Evolutionary conservation across 1,140 invertebrate species (phyloP), one percentile per base, ranked within the genome.

Genomic region (Diploscapter pachys): DNA sequence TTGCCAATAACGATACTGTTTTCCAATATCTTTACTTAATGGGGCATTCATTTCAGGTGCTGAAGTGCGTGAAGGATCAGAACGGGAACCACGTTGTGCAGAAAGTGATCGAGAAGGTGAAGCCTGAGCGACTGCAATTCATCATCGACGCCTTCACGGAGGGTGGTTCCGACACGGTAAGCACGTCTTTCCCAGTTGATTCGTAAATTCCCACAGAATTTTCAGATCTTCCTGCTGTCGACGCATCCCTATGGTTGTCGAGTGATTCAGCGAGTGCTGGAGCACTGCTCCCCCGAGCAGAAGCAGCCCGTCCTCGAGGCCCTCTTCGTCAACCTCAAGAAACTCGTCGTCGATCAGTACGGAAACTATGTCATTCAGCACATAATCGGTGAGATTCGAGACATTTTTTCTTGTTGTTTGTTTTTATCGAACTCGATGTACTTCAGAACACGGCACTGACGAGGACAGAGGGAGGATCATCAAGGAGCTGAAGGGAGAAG

Each of bases 191-290:
- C 31, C 31, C 31, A 31, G 31, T 31, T 31, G 31, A 31, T 31
- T 31, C 31, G 31, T 31, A 31, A 31, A 31, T 31, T 31, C 31
- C 31, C 31, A 31, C 1, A 31, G 73, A 75, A n/a, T 67, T 65
- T 71, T 49, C 82, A 92, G 90, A 94, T 99, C 13, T 95, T 92
- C 87, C 91, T 92, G 54, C 89, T 99, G 76, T 98, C 96, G 62
- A 98, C 95, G 64, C 97, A 99, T 89, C 96, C 97, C 0, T 99
- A 99, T 87, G 97, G 97, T 8, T 99, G 97, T 85, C 90, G 97
- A 77, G 97, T 99, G 2, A 99, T 99, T 82, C 97, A 99, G 88
- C 92, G 97, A 79, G 98, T 99, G 81, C 89, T 99, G 64, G 97
- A 99, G 88, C 95, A 99, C 87, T 99, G 97, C 88, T 95, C 92